Base-by-base conservation (phyloP, 2,113 vertebrate genomes). In the Ascaphus truei region DNA sequence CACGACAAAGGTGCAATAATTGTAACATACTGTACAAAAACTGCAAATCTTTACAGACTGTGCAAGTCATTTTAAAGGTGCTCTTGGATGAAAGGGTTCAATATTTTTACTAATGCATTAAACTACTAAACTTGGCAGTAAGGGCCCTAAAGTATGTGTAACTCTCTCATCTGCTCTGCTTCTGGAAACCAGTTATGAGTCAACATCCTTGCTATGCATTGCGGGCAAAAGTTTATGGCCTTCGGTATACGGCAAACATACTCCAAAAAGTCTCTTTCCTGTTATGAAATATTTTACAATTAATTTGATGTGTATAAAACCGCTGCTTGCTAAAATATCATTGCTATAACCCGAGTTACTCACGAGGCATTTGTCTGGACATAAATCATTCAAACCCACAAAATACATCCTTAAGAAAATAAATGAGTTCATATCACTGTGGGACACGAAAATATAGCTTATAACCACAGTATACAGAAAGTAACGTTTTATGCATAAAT, bases 271-370 rank as follows among this genome's bases (percentile, higher is more conserved):
- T 16, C 36, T 26, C 8, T 57, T 67, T 67, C 64, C 64, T 45
- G 64, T 57, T 67, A 45, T 67, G 64, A 67, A 56, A 67, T 67
- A 67, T 66, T 52, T 66, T 53, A 55, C 62, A 55, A 31, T 41
- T 41, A 18, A 66, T 56, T 56, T 67, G 10, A 16, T 53, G 7
- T 31, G 34, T 66, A 55, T 37, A 51, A 57, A 57, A 13, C 37
- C 37, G 26, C 26, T 9, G 5, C 50, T 37, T 13, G 4, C n/a
- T 66, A 43, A 29, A 30, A 20, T 55, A 20, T 37, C 33, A 43
- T 53, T 41, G 50, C 43, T 55, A 31, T 31, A 47, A 57, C 39
- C 30, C 20, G 15, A 9, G 34, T 48, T 68, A 47, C 53, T 58
- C 65, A 57, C 22, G 34, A 33, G 26, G 15, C 39, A 45, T 58